Evolutionary conservation across 2,888 invertebrate species (phyloP).

Genomic region (Thyatira batis): DNA sequence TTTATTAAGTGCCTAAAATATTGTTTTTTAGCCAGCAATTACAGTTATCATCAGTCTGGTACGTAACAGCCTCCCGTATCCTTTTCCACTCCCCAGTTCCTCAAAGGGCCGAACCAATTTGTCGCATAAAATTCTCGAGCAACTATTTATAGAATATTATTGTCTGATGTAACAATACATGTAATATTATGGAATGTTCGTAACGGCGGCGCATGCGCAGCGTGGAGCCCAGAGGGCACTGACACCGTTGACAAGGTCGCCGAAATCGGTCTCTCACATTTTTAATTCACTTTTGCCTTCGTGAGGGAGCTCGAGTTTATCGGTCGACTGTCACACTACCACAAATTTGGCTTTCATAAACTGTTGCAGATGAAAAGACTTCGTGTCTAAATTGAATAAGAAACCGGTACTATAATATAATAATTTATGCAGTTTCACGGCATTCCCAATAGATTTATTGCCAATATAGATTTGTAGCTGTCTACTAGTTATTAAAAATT

Average conservation of each 20-base stretch:
- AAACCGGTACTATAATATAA: too few relatives aligned
- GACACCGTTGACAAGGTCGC: conserved; percentile 1
- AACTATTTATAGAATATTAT: background rate
- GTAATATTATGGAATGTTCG: background rate
- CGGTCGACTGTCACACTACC: background rate
- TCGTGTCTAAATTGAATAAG: background rate
- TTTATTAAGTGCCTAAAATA: too few relatives aligned
- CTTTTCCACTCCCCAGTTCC: too few relatives aligned
- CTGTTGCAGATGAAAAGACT: background rate
- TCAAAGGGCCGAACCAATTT: background rate
- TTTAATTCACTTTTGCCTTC: background rate
- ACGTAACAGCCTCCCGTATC: too few relatives aligned
- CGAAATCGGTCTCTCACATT: background rate
- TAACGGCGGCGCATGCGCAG: background rate
- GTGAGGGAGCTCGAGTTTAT: background rate
- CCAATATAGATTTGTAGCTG: too few relatives aligned
- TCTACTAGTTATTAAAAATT: too few relatives aligned
- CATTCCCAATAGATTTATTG: too few relatives aligned
- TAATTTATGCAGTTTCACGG: too few relatives aligned
- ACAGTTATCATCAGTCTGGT: too few relatives aligned
- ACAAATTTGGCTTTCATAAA: background rate
- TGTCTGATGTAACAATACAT: background rate
- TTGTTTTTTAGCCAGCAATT: too few relatives aligned
- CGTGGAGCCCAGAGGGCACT: background rate
- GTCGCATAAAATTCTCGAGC: background rate